Percentiles rank a stretch among this genome's conserved stretches.
Evolutionary conservation across 2,888 invertebrate species (phyloP).

Genomic region (Eurytoma adleriae): DNA sequence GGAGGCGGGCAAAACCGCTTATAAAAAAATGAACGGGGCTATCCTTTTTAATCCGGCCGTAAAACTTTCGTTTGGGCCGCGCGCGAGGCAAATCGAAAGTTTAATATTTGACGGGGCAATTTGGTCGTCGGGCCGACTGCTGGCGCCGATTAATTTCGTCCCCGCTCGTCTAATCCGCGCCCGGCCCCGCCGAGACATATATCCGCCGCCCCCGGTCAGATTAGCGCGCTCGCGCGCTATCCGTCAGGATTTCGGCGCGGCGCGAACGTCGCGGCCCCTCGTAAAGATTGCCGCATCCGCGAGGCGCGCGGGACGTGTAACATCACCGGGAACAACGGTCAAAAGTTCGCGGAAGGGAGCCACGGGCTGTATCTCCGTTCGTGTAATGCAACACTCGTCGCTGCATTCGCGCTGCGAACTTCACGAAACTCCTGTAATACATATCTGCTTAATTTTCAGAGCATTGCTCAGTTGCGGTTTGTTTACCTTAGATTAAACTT

Average conservation of each 20-base stretch:
- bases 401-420: too few species aligned
- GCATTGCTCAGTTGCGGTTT: too few species aligned
- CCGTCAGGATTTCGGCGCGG: constrained; percentile 20
- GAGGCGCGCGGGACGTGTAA: not conserved
- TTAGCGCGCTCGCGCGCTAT: constrained; percentile 18
- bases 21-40: not conserved
- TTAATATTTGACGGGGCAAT: constrained; percentile 23
- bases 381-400: not conserved
- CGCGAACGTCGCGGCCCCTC: not conserved
- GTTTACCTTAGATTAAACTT: too few species aligned
- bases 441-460: too few species aligned
- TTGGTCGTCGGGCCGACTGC: not conserved
- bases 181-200: not conserved
- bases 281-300: not conserved
- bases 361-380: not conserved
- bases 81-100: constrained; percentile 1
- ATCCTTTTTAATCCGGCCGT: not conserved
- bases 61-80: not conserved
- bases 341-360: constrained; percentile 11
- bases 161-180: constrained; percentile 5
- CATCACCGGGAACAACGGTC: not conserved
- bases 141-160: constrained; percentile 27
- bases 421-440: too few species aligned
- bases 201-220: not conserved
- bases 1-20: too few species aligned